These are phyloP conservation scores for Hypolimnas misippus DNA, from an alignment of 2,888 invertebrate species.

Conservation along the genomic window DNA sequence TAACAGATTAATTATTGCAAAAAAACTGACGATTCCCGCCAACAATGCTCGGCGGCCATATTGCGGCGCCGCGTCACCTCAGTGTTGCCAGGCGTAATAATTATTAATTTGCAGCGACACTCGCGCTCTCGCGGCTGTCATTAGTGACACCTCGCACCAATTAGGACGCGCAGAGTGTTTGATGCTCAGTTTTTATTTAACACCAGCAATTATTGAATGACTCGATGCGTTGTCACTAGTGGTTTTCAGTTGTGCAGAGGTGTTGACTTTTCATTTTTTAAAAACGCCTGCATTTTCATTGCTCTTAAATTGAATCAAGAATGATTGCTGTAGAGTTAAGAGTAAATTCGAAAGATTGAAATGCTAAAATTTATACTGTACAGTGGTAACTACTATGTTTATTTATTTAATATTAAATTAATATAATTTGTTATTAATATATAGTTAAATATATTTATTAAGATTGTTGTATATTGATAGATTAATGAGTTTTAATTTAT, in stretches of 20 bases:
- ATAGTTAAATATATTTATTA: no score
- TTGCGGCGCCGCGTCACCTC: conserved; percentile 65
- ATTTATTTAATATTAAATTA: no score
- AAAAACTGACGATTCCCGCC: conserved; percentile 61
- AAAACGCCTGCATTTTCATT: conserved; percentile 44
- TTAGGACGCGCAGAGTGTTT: conserved; percentile 77
- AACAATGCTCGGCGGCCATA: conserved; percentile 77
- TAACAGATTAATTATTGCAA: conserved; percentile 56
- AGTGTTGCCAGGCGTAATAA: conserved; percentile 82
- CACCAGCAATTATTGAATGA: conserved; percentile 79
- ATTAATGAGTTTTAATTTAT: no score
- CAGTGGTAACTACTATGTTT: no score
- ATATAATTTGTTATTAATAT: no score
- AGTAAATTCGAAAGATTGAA: conserved; percentile 18
- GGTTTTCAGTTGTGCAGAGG: conserved; percentile 58
- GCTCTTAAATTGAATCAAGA: conserved; percentile 43
- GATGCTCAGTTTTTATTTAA: conserved; percentile 81
- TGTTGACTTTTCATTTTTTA: conserved; percentile 53
- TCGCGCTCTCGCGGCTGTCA: conserved; percentile 70
- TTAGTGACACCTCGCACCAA: conserved; percentile 84
- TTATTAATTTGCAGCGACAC: conserved; percentile 79
- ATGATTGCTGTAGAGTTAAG: conserved; percentile 25
- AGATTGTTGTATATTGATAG: no score
- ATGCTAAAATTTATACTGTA: conserved; percentile 1
- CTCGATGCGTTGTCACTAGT: conserved; percentile 68